Evolutionary conservation across 2,888 invertebrate species (phyloP).

Genomic region (Saturnia pavonia): DNA sequence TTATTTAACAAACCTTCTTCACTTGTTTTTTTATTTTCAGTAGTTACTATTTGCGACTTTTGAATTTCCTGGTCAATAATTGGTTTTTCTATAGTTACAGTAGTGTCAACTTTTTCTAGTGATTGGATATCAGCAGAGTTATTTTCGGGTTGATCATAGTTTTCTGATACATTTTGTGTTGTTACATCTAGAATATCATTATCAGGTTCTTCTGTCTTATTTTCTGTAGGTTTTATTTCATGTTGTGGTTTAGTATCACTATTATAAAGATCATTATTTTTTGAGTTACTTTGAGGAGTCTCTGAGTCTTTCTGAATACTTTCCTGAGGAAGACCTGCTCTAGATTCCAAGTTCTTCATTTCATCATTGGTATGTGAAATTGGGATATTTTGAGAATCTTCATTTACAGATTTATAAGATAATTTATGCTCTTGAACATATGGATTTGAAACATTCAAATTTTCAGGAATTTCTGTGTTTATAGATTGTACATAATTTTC

Average conservation of each 20-base stretch:
- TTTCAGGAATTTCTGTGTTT: conserved; percentile 24
- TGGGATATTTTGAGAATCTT: not conserved
- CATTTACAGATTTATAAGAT: not conserved
- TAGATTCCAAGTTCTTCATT: not conserved
- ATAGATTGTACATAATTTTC: conserved; percentile 36
- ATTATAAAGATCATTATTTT: not conserved
- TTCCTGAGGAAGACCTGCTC: not conserved
- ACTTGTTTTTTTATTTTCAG: not conserved
- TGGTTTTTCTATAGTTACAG: not conserved
- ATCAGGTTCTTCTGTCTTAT: not conserved
- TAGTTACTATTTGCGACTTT: not conserved
- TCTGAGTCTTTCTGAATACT: not conserved
- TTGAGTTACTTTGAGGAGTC: not conserved
- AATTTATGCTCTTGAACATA: conserved; percentile 25
- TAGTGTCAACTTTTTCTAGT: not conserved
- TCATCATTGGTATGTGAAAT: not conserved
- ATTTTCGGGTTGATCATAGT: not conserved
- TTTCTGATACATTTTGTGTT: not conserved
- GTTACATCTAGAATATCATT: not conserved
- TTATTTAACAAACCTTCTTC: not conserved
- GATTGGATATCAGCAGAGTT: not conserved
- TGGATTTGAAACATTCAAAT: conserved; percentile 8
- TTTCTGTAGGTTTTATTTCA: not conserved
- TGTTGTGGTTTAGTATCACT: not conserved
- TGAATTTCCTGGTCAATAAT: not conserved